Evolutionary conservation across 2,113 vertebrate genomes (phyloP).

Genomic region (Phocoena sinus): DNA sequence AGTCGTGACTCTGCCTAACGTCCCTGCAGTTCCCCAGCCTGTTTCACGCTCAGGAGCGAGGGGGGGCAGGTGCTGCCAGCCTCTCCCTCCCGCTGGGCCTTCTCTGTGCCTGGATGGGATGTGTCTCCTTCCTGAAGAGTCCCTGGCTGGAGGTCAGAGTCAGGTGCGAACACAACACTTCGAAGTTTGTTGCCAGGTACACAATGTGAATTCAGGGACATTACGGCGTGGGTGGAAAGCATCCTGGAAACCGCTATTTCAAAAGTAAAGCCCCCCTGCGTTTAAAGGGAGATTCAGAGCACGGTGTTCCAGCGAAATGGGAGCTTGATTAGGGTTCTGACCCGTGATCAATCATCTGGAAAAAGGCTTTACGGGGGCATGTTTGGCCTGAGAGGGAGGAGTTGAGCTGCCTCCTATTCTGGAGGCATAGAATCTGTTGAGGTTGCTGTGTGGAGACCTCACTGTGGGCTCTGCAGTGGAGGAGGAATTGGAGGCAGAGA

Average conservation of each 20-base stretch:
- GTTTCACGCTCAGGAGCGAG: accelerated
- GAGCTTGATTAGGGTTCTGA: not conserved
- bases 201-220: accelerated
- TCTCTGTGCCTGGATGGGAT: accelerated
- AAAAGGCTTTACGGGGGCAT: not conserved
- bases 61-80: accelerated
- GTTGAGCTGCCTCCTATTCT: not conserved
- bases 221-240: accelerated
- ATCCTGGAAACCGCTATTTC: not conserved
- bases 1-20: accelerated
- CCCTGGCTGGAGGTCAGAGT: not conserved
- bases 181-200: not conserved
- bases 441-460: not conserved
- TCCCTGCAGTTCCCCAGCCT: accelerated
- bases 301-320: not conserved
- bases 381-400: not conserved
- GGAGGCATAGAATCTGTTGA: not conserved
- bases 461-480: accelerated
- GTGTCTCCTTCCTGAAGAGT: not conserved
- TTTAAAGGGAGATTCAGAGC: not conserved
- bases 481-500: not conserved
- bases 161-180: not conserved
- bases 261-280: not conserved
- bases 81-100: too few relatives aligned
- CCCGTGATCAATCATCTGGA: not conserved